Conservation (phyloP, 2,113 vertebrate species). For the Poeciliopsis turrubarensis region DNA sequence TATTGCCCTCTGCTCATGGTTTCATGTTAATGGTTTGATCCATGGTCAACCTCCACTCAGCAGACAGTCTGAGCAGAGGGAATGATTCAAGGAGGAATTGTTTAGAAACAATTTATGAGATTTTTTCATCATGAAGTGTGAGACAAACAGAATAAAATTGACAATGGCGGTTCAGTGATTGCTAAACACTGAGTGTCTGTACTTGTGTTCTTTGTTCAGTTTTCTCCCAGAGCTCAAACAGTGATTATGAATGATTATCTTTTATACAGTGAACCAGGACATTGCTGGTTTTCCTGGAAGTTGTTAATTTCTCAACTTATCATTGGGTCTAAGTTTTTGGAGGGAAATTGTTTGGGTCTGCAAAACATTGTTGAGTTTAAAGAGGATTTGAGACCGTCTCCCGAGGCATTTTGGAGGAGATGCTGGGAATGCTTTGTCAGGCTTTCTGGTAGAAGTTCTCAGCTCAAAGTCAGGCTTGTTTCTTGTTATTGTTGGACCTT, state of each 20-base stretch:
- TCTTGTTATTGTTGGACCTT: neutral
- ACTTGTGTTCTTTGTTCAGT: conserved; percentile 45
- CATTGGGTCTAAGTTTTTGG: neutral
- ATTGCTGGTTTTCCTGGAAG: neutral
- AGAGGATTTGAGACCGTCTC: neutral
- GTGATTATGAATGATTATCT: conserved; percentile 43
- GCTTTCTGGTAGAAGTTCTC: no score
- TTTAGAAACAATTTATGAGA: conserved; percentile 75
- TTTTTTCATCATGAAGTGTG: conserved; percentile 64
- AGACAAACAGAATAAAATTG: conserved; percentile 60
- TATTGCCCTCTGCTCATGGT: conserved; percentile 45
- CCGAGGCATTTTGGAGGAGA: neutral
- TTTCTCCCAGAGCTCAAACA: conserved; percentile 12
- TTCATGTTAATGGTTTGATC: conserved; percentile 73
- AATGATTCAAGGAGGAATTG: conserved; percentile 70
- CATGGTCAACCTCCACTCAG: conserved; percentile 69
- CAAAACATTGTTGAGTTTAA: no score
- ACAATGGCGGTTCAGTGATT: conserved; percentile 44
- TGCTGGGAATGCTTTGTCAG: neutral
- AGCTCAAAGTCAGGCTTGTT: neutral
- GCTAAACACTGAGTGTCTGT: conserved; percentile 29
- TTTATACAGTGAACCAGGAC: neutral
- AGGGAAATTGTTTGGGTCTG: neutral
- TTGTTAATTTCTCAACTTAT: neutral
- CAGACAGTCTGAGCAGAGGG: conserved; percentile 65